Evolutionary conservation across 2,888 invertebrate species (phyloP).

Genomic region (Linyphia triangularis): DNA sequence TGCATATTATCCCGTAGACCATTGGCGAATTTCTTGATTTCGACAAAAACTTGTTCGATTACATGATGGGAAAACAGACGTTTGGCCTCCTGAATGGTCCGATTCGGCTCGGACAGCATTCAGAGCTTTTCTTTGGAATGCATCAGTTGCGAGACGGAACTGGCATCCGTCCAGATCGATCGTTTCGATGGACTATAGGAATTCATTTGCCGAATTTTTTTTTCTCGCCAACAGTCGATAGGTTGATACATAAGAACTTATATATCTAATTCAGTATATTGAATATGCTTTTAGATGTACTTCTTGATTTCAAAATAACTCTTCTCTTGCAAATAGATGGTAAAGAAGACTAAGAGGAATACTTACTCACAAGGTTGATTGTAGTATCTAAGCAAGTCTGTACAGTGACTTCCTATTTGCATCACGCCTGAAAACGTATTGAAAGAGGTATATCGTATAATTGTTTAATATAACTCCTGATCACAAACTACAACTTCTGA

Average conservation of each 20-base stretch:
- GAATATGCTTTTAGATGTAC: neutral
- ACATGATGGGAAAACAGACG: no score
- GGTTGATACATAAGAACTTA: neutral
- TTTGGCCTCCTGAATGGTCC: no score
- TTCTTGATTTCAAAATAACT: neutral
- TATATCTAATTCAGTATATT: neutral
- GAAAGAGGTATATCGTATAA: neutral
- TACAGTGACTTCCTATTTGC: neutral
- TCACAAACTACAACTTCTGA: neutral
- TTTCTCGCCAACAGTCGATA: neutral
- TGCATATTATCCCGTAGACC: no score
- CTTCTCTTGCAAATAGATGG: neutral
- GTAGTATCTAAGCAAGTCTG: neutral
- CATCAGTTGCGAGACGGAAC: no score
- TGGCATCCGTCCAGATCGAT: no score
- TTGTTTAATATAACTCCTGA: neutral
- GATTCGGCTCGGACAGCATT: no score
- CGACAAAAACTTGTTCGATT: no score
- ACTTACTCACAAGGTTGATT: slow-evolving; percentile 50
- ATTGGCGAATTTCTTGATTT: no score
- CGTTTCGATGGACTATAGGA: no score
- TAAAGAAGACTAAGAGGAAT: neutral
- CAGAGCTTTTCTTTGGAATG: no score
- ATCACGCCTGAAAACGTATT: neutral
- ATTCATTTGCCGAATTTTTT: no score